phyloP scores from a whole-genome alignment of 1,140 invertebrate species.

The Acarapis woodi region DNA sequence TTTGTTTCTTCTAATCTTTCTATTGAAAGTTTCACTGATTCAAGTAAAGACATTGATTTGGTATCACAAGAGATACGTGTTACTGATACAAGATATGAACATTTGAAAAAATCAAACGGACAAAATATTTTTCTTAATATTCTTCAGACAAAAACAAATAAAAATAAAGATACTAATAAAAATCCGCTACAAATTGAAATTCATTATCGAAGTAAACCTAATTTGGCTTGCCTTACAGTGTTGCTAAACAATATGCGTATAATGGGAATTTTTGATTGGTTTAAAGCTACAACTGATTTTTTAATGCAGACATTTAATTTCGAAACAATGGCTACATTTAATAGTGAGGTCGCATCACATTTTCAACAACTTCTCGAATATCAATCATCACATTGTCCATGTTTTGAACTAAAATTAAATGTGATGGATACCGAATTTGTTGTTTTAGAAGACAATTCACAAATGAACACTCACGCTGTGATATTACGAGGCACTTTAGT shows the following conservation, averaged over 20 bases:
- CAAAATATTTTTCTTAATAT: constrained; percentile 70
- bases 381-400: constrained; percentile 14
- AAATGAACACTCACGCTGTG: constrained; percentile 66
- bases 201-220: constrained; percentile 29
- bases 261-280: constrained; percentile 77
- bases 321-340: background rate
- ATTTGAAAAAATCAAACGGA: constrained; percentile 31
- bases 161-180: constrained; percentile 19
- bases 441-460: constrained; percentile 58
- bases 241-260: constrained; percentile 80
- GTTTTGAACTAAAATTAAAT: constrained; percentile 66
- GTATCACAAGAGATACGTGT: constrained; percentile 71
- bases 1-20: constrained; percentile 64
- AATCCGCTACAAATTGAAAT: constrained; percentile 46
- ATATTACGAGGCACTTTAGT: constrained; percentile 40
- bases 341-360: too few species aligned
- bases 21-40: constrained; percentile 52
- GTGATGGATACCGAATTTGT: constrained; percentile 83
- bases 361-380: too few species aligned
- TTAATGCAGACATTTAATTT: background rate
- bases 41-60: constrained; percentile 64
- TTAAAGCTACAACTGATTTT: constrained; percentile 33
- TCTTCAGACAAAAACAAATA: constrained; percentile 41
- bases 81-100: constrained; percentile 38
- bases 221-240: constrained; percentile 53